Base-by-base conservation (phyloP, 1,140 invertebrate genomes). In the Parapsyche elsis region DNA sequence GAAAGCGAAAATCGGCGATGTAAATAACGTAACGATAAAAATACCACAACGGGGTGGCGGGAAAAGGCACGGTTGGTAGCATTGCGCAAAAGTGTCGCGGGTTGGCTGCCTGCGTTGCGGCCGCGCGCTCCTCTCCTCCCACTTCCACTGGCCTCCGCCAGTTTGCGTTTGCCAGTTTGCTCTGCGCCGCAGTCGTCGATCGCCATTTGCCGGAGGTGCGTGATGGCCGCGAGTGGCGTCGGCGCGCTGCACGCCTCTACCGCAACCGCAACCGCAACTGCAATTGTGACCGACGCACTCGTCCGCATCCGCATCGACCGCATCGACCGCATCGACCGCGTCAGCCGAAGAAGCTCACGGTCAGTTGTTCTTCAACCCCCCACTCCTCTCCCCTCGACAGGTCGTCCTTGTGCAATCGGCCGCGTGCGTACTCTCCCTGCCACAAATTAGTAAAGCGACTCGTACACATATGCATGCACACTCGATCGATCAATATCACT, bases 151-250 rank as follows among this genome's bases (percentile, higher is more conserved):
- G 53, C 12, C 2, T 57, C 21, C 16, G 19, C 19, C 59, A 23
- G 59, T 19, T 5, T 1, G 16, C 59, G 59, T 12, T 23, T 23
- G 59, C 21, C 59, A 23, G n/a, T n/a, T 23, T 0, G 19, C 16
- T 14, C 64, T 14, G 24, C 23, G 23, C 24, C 64, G 23, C 64
- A 38, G 64, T 23, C 49, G 49, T n/a, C 64, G 26, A 23, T 67
- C 21, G 64, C 64, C 64, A 67, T 67, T 67, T 67, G 64, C 64
- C 64, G 19, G 19, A 12, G 64, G 64, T 23, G 64, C 64, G 64
- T 67, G 64, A 67, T 67, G 64, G 64, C 21, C 64, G 64, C 24
- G 23, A 30, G 64, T 26, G 64, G 64, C 64, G 64, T 9, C 59
- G 59, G 59, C n/a, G 59, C 59, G 21, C n/a, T 23, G 7, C 1